Evolutionary conservation across 2,113 vertebrate species (phyloP), one percentile per base, ranked within the genome.

Genomic region (Ophiodon elongatus): DNA sequence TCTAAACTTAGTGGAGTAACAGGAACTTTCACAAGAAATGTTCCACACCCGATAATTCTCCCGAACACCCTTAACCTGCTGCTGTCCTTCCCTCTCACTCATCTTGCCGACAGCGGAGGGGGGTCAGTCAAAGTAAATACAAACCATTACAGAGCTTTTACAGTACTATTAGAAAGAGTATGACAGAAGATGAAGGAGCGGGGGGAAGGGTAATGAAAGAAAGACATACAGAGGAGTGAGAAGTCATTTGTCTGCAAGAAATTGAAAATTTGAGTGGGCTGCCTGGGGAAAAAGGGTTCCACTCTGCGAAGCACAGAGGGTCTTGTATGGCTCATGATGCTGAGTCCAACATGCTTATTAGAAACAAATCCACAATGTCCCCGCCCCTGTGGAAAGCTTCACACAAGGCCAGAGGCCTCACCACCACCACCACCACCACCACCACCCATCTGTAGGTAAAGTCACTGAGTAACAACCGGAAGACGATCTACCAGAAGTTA

Each of bases 181-280:
- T 73, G 50, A 65, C 43, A 70, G 80, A 52, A 52, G 78, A 76
- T 35, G 56, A 64, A 76, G 63, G 29, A 81, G 80, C 67, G 37
- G 8, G 59, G 33, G 8, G 59, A 43, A 67, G 35, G 66, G 68
- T 31, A 10, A 57, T 25, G 43, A 80, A 77, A 79, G 76, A 9
- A 74, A 29, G 64, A 86, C 79, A 82, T 41, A 39, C 41, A 69
- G 76, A 83, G 71, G 70, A 76, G 78, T 37, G 35, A 73, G 76
- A 76, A 86, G 89, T 87, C 35, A 94, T 94, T 90, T 92, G 88
- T 91, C 85, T 85, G 81, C 13, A 25, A 88, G 79, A 92, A 88
- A 91, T 87, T 90, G 87, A 62, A 85, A 88, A 88, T 94, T 91
- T 91, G 62, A 86, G 85, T 19, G 63, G 60, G 71, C 65, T 60